Conservation (phyloP, 2,888 invertebrate genomes). For the Toxonevra muliebris region DNA sequence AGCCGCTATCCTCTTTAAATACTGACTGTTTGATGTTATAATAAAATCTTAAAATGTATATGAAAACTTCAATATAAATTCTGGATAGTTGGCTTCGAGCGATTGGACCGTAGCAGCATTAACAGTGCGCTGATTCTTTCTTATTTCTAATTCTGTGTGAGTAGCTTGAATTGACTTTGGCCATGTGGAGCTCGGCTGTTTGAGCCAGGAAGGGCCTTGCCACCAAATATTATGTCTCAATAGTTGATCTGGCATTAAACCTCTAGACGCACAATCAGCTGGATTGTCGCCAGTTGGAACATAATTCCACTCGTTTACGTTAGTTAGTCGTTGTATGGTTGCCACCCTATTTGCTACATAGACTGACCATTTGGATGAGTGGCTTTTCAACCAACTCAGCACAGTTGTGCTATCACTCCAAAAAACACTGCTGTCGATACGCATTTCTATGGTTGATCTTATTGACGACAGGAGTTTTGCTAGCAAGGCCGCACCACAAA, state of each 20-base stretch:
- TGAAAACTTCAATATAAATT: too few relatives aligned
- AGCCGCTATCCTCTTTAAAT: too few relatives aligned
- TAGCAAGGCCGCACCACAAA: conserved; percentile 12
- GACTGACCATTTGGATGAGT: conserved; percentile 15
- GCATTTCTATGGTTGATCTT: too few relatives aligned
- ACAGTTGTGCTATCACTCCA: conserved; percentile 25
- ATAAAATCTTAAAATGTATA: too few relatives aligned
- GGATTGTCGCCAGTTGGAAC: conserved; percentile 41
- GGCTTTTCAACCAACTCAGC: conserved; percentile 17
- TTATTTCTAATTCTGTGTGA: not conserved
- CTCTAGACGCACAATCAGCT: conserved; percentile 42
- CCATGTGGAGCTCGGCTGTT: not conserved
- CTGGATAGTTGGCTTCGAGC: too few relatives aligned
- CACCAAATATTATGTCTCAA: conserved; percentile 41
- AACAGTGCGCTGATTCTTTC: not conserved
- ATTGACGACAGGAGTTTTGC: conserved; percentile 1
- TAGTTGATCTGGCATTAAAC: conserved; percentile 20
- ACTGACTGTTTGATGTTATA: too few relatives aligned
- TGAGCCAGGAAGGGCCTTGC: conserved; percentile 37
- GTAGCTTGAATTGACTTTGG: not conserved
- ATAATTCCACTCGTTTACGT: conserved; percentile 38
- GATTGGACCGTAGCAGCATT: not conserved
- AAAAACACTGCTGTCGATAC: too few relatives aligned
- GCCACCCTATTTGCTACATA: conserved; percentile 12
- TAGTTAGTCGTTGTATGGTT: conserved; percentile 30